Conservation (phyloP, 2,113 vertebrate species). For the Callithrix jacchus region DNA sequence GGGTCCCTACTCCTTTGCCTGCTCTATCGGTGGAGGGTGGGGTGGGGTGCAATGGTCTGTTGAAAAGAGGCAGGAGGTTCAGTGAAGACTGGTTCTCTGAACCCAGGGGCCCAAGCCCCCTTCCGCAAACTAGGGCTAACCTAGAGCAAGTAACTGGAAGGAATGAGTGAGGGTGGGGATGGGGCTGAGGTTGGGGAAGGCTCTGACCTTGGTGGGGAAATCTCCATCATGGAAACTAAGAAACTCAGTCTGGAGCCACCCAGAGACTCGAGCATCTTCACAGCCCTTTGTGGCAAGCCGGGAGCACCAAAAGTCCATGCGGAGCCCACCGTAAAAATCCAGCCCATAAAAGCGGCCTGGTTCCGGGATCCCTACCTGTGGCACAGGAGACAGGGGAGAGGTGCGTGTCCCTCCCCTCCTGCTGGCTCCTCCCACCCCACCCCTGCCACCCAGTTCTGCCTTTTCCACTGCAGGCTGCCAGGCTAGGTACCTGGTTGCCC, state of each 20-base stretch:
- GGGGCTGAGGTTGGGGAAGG: slow-evolving; percentile 47
- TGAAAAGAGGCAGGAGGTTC: background rate
- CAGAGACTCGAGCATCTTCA: slow-evolving; percentile 72
- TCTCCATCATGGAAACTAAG: slow-evolving; percentile 59
- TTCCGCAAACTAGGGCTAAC: background rate
- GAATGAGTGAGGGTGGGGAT: background rate
- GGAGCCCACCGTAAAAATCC: slow-evolving; percentile 55
- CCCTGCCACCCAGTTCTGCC: background rate
- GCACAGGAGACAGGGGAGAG: background rate
- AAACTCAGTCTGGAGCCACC: slow-evolving; percentile 83
- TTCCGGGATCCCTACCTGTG: background rate
- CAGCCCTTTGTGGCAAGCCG: slow-evolving; percentile 80
- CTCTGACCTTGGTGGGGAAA: slow-evolving; percentile 71
- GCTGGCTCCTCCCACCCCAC: background rate
- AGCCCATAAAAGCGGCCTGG: background rate
- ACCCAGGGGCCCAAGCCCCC: background rate
- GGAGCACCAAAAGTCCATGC: slow-evolving; percentile 82
- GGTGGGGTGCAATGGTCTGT: background rate
- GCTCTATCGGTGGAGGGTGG: background rate
- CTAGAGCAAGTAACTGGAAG: background rate
- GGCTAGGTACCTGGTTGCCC: slow-evolving; percentile 54
- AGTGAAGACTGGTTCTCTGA: background rate
- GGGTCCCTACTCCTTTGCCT: background rate
- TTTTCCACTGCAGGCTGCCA: background rate
- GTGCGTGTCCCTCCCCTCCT: no score